Percentiles rank a stretch among this genome's conserved stretches.
phyloP scores from a whole-genome alignment of 2,888 invertebrate species.

The Drosophila ezoana region DNA sequence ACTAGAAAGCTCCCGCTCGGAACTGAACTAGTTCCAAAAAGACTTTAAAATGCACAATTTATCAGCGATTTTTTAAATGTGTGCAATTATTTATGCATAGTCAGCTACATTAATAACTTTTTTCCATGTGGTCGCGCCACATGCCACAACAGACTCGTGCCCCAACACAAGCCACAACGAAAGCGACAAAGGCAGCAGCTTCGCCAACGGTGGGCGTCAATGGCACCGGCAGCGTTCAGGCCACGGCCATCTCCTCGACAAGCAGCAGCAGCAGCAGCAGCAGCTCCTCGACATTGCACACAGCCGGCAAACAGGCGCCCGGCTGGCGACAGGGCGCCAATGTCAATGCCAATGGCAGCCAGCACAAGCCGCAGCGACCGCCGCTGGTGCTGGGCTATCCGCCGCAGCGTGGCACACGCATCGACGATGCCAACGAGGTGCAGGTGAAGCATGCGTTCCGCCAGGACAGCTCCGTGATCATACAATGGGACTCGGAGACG shows the following conservation, averaged over 20 bases:
- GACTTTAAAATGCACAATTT: too few relatives aligned
- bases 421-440: conserved; percentile 90
- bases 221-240: conserved; percentile 68
- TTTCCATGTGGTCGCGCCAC: background rate
- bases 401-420: conserved; percentile 88
- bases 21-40: too few relatives aligned
- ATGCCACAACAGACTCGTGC: conserved; percentile 52
- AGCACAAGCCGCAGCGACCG: conserved; percentile 87
- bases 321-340: conserved; percentile 81
- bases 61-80: background rate
- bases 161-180: conserved; percentile 43
- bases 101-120: background rate
- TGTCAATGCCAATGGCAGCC: conserved; percentile 62
- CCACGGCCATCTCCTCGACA: conserved; percentile 65
- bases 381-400: conserved; percentile 90
- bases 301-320: conserved; percentile 75
- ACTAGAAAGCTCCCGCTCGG: too few relatives aligned
- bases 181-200: conserved; percentile 34
- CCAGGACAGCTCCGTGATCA: conserved; percentile 94
- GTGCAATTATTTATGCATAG: conserved; percentile 16
- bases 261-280: conserved; percentile 37
- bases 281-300: conserved; percentile 43
- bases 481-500: conserved; percentile 96
- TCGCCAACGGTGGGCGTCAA: conserved; percentile 55
- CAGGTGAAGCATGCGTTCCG: conserved; percentile 93